Evolutionary conservation across 1,140 invertebrate species (phyloP).

Genomic region (Zaprionus ornatus): DNA sequence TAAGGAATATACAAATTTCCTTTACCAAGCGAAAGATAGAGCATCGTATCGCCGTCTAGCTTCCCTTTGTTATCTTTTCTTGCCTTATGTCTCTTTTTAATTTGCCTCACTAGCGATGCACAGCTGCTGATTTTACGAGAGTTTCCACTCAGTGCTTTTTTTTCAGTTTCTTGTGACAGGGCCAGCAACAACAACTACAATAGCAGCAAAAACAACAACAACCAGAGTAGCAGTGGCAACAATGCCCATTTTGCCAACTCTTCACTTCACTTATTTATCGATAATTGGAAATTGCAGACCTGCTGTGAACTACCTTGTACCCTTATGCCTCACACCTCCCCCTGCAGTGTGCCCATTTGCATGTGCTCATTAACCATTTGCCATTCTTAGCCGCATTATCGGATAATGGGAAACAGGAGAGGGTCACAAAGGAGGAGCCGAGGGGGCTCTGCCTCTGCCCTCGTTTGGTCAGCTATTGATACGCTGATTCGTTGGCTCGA

Average conservation of each 20-base stretch:
- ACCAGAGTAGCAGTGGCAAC: not conserved
- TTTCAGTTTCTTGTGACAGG: slow-evolving; percentile 47
- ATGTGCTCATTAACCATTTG: slow-evolving; percentile 42
- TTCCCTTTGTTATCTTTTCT: not conserved
- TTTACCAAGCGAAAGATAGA: not conserved
- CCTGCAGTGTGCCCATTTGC: slow-evolving; percentile 19
- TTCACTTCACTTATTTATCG: slow-evolving; percentile 74
- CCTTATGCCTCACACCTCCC: not conserved
- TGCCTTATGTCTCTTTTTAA: slow-evolving; percentile 39
- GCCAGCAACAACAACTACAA: not conserved
- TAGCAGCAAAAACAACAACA: not conserved
- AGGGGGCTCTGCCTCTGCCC: not conserved
- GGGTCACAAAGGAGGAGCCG: not conserved
- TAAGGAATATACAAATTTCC: not conserved
- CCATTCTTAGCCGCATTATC: slow-evolving; percentile 65
- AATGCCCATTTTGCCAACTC: slow-evolving; percentile 55
- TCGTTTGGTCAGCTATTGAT: slow-evolving; percentile 25
- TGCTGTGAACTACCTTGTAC: slow-evolving; percentile 9
- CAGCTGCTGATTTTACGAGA: slow-evolving; percentile 64
- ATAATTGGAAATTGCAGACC: slow-evolving; percentile 69
- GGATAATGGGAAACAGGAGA: slow-evolving; percentile 21
- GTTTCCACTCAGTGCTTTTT: not conserved
- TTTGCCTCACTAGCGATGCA: slow-evolving; percentile 38
- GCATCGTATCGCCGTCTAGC: slow-evolving; percentile 13
- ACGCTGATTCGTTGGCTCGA: slow-evolving; percentile 61